Base-by-base conservation (phyloP, 37 sponge, comb jelly and placozoan genomes). In the Ianthella basta region DNA sequence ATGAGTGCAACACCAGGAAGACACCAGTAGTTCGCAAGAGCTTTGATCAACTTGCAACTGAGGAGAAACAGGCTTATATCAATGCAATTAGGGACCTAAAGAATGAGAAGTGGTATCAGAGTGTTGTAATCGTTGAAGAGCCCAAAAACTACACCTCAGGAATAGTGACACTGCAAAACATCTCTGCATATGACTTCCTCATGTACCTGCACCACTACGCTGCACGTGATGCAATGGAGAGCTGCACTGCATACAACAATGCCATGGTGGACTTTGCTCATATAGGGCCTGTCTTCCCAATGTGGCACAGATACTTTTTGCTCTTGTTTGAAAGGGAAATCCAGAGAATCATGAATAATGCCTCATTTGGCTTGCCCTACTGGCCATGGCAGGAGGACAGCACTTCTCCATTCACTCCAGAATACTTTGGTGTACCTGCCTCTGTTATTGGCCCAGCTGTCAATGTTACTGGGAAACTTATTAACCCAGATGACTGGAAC, bases 251-350 rank as follows among this genome's bases (percentile, higher is more conserved):
- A 72, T 29, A 72, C 33, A 36, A 36, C 13, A 15, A 12, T 36
- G 37, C 21, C 34, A 72, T 23, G 27, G 64, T 61, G 24, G 80
- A 80, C 3, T 79, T 68, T 61, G 86, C 64, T 53, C 86, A 86
- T 57, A 56, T 41, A 29, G 80, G 78, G 19, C 56, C 86, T 64
- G 65, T 33, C 24, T 86, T 86, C 38, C 63, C 65, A 15, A 79
- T 80, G 23, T 86, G 86, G 86, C 86, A 86, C 56, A 59, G 86
- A 12, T 35, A 30, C 15, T 63, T 64, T 27, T 44, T 86, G n/a
- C 65, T 86, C 23, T 80, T 55, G 63, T 61, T 86, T 32, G 86
- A 86, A 35, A 41, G 65, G 19, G 85, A 85, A 65, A 16, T 85
- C 25, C 85, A 85, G 79, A 36, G n/a, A 27, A 37, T 75, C 34